Conservation (phyloP, 2,113 vertebrate genomes). For the Panthera leo region DNA sequence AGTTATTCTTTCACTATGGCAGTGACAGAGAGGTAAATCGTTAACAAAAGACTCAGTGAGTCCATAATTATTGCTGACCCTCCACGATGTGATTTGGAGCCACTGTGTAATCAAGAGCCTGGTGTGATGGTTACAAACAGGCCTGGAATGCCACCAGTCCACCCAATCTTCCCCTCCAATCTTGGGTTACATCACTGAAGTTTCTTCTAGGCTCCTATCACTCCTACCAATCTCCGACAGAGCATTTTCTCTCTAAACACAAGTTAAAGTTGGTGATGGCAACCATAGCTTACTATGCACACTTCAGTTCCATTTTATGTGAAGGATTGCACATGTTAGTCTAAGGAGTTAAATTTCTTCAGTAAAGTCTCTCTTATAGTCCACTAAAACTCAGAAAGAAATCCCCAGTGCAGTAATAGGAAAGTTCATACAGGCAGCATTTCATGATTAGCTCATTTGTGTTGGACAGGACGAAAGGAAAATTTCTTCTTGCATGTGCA, state of each 20-base stretch:
- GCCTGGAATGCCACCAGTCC: slow-evolving; percentile 68
- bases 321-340: slow-evolving; percentile 26
- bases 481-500: slow-evolving; percentile 57
- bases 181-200: slow-evolving; percentile 62
- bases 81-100: slow-evolving; percentile 78
- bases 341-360: slow-evolving; percentile 69
- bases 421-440: slow-evolving; percentile 21
- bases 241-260: slow-evolving; percentile 50
- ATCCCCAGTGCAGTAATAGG: slow-evolving; percentile 50
- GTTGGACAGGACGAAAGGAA: slow-evolving; percentile 44
- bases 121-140: slow-evolving; percentile 76
- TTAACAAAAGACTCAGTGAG: slow-evolving; percentile 80
- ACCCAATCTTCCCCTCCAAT: slow-evolving; percentile 51
- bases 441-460: slow-evolving; percentile 66
- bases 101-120: slow-evolving; percentile 76
- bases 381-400: slow-evolving; percentile 22
- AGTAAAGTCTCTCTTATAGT: slow-evolving; percentile 49
- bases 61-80: slow-evolving; percentile 77
- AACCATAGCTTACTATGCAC: neutral
- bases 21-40: slow-evolving; percentile 81
- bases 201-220: neutral
- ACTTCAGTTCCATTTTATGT: neutral
- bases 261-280: neutral
- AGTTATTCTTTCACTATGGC: slow-evolving; percentile 83
- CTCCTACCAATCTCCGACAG: neutral